These are phyloP conservation scores for Suricata suricatta DNA, from an alignment of 2,113 vertebrate species.

Conservation along the genomic window DNA sequence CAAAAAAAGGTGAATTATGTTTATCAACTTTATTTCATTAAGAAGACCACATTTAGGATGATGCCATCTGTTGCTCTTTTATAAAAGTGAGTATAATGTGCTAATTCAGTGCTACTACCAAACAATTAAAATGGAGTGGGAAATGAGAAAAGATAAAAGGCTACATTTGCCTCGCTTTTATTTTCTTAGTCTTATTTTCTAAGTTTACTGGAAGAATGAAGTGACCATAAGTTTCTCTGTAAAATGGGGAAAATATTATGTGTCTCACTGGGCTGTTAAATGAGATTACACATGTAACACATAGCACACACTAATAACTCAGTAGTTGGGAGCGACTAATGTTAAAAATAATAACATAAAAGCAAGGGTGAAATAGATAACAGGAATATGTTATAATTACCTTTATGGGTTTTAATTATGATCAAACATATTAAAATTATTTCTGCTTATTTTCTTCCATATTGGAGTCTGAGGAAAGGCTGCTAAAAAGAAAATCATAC, in stretches of 20 bases:
- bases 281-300: not conserved
- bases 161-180: not conserved
- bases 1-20: slow-evolving; percentile 50
- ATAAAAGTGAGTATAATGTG: slow-evolving; percentile 32
- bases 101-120: not conserved
- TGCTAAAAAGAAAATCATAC: not conserved
- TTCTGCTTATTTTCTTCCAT: slow-evolving; percentile 22
- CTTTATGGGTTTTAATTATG: slow-evolving; percentile 41
- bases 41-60: slow-evolving; percentile 47
- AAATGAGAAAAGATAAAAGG: slow-evolving; percentile 44
- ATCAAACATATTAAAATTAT: slow-evolving; percentile 59
- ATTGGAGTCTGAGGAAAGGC: not conserved
- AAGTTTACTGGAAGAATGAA: not conserved
- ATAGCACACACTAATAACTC: not conserved
- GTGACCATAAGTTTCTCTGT: not conserved
- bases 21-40: slow-evolving; percentile 33
- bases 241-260: not conserved
- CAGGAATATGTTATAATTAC: slow-evolving; percentile 11
- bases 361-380: not conserved
- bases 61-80: slow-evolving; percentile 55
- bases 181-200: not conserved
- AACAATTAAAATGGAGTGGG: not conserved
- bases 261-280: not conserved
- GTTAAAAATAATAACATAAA: slow-evolving; percentile 21
- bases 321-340: not conserved